A percentile compares a stretch with the other conserved stretches of the same genome.
Conservation (phyloP, 2,888 invertebrate genomes). For the Odontomyia ornata region DNA sequence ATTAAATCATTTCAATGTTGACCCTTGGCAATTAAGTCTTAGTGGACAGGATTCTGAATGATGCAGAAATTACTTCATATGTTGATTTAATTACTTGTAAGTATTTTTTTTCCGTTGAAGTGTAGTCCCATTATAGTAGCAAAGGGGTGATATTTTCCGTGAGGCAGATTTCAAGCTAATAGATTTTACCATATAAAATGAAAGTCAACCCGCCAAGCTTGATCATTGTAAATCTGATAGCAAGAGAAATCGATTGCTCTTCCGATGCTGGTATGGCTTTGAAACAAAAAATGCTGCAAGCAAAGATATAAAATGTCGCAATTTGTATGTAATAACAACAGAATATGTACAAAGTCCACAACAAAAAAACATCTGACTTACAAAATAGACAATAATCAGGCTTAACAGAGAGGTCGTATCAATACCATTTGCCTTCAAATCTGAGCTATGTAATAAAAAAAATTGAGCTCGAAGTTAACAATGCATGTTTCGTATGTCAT, state of each 20-base stretch:
- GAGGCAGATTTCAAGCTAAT: too few relatives aligned
- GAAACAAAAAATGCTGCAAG: constrained; percentile 71
- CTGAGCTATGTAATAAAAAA: constrained; percentile 88
- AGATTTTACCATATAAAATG: too few relatives aligned
- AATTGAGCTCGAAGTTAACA: constrained; percentile 94
- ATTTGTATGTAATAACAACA: constrained; percentile 81
- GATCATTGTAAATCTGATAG: constrained; percentile 95
- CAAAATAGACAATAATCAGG: constrained; percentile 74
- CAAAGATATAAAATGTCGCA: constrained; percentile 72
- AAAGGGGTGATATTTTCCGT: too few relatives aligned
- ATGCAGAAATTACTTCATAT: too few relatives aligned
- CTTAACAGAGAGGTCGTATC: constrained; percentile 86
- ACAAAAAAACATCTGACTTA: constrained; percentile 73
- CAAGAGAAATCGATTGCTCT: constrained; percentile 90
- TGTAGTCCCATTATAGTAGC: too few relatives aligned
- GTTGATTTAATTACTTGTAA: too few relatives aligned
- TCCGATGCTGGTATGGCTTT: constrained; percentile 85
- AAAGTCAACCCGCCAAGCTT: constrained; percentile 89
- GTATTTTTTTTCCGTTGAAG: too few relatives aligned
- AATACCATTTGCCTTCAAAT: constrained; percentile 89
- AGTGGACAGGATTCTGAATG: too few relatives aligned
- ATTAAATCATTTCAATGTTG: too few relatives aligned
- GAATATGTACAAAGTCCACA: constrained; percentile 78
- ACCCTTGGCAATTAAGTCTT: too few relatives aligned
- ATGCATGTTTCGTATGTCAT: constrained; percentile 94